Base-by-base conservation (phyloP, 2,888 invertebrate genomes). In the Acanthosepion pharaonis region DNA sequence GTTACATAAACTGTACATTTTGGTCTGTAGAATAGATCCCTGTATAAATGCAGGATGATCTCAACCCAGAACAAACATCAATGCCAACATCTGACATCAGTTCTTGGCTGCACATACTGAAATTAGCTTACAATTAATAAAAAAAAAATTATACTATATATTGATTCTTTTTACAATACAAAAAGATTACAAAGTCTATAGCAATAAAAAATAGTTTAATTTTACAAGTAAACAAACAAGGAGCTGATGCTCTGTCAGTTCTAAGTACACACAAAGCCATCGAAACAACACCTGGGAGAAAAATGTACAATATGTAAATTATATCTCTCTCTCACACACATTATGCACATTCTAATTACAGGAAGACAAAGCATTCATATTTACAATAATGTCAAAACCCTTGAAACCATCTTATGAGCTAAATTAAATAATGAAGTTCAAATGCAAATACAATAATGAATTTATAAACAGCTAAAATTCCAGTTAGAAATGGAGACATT, bases 151-250 rank as follows among this genome's bases (percentile, higher is more conserved):
- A 48, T 64, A 55, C 55, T 78, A 78, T n/a, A 11, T 78, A 78
- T 78, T 15, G n/a, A 94, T 55, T 55, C 94, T 94, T 55, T 94
- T 94, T 94, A 94, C 94, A 94, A 64, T 94, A 94, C 94, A 94
- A 94, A 94, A 94, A 64, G 78, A 93, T 93, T 93, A 93, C 93
- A 93, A 93, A 93, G 93, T 93, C 64, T 94, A 55, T 94, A 94
- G 94, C 94, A 94, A 94, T 94, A 94, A 94, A 91, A 94, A 94
- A 94, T 64, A 94, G 94, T 94, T 94, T 48, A 94, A 94, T 94
- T 94, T 94, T 94, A 94, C 59, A 94, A 55, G n/a, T 94, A 28
- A 94, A 94, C 59, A 64, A 55, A 20, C 51, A 53, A 94, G 59
- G 48, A 94, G 48, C 55, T 48, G 59, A 94, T 94, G 53, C 51